These are phyloP conservation scores for Cardiocondyla obscurior DNA, from an alignment of 1,140 invertebrate genomes.

Conservation along the genomic window DNA sequence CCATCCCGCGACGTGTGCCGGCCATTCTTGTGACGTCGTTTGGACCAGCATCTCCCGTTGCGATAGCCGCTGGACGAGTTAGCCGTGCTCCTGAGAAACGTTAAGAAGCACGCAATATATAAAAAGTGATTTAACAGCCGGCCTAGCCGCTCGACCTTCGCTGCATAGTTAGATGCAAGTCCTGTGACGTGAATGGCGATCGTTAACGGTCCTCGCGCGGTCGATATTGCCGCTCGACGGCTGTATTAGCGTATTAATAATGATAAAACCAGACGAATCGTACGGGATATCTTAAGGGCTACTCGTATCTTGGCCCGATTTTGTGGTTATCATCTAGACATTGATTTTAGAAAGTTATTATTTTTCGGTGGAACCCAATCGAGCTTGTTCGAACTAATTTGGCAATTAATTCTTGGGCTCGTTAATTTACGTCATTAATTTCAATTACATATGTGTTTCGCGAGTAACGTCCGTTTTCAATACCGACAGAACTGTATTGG, in stretches of 20 bases:
- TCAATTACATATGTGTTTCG: no score
- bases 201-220: background rate
- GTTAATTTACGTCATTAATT: no score
- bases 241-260: background rate
- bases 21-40: conserved; percentile 44
- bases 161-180: background rate
- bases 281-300: background rate
- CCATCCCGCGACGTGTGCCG: background rate
- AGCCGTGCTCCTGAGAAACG: background rate
- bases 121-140: background rate
- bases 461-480: no score
- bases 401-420: no score
- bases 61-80: background rate
- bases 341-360: no score
- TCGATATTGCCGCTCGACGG: conserved; percentile 4
- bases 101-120: background rate
- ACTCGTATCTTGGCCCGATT: background rate
- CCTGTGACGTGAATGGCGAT: background rate
- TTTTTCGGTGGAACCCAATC: no score
- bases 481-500: no score
- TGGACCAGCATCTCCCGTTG: background rate
- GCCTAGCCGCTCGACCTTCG: background rate
- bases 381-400: no score
- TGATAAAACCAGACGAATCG: background rate
- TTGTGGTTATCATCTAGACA: no score